Evolutionary conservation across 2,113 vertebrate species (phyloP).

Genomic region (Apodemus speciosus): DNA sequence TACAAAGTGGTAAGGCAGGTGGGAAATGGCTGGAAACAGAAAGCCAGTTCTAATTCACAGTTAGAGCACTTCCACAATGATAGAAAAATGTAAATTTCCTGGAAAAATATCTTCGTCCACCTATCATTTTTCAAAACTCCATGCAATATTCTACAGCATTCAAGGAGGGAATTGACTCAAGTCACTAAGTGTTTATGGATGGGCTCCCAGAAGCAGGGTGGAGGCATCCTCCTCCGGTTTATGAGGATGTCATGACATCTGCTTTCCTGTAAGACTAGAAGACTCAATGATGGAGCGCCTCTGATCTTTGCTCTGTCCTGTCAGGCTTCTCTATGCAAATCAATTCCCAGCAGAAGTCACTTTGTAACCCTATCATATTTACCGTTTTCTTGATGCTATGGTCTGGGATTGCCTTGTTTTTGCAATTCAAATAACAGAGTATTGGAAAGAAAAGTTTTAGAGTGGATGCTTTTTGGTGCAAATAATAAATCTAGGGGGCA

Average conservation of each 20-base stretch:
- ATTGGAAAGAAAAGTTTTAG: slow-evolving; percentile 23
- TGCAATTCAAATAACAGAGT: slow-evolving; percentile 59
- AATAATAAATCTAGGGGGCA: neutral
- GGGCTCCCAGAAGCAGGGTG: neutral
- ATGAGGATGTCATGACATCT: neutral
- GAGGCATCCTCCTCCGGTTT: neutral
- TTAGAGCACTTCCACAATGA: neutral
- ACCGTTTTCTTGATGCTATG: slow-evolving; percentile 31
- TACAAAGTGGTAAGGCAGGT: neutral
- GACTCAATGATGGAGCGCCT: neutral
- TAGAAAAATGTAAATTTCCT: slow-evolving; percentile 44
- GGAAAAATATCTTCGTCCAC: neutral
- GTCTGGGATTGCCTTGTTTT: neutral
- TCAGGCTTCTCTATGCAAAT: slow-evolving; percentile 31
- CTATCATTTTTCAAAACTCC: neutral
- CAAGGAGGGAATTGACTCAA: neutral
- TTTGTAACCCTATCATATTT: slow-evolving; percentile 13
- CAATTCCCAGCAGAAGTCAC: neutral
- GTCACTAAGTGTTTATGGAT: neutral
- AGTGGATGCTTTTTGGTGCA: neutral
- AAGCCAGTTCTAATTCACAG: neutral
- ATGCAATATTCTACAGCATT: neutral
- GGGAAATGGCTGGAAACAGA: neutral
- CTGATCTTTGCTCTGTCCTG: neutral
- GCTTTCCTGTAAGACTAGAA: neutral